Conservation (phyloP, 2,113 vertebrate genomes). For the Archilochus colubris region DNA sequence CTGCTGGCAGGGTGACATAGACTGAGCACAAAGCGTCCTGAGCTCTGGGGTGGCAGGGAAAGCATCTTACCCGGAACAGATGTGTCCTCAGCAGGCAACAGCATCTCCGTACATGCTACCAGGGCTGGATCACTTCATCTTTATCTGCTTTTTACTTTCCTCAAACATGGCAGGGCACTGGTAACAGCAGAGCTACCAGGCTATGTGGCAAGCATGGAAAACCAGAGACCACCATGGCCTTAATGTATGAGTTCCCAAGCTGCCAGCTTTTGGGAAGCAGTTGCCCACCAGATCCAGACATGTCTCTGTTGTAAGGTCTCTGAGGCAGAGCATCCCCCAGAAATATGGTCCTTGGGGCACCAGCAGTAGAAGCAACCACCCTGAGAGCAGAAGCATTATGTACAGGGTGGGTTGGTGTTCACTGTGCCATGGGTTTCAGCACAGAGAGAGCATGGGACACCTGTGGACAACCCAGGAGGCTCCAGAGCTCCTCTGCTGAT, state of each 20-base stretch:
- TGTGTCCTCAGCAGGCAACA: neutral
- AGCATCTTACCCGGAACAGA: neutral
- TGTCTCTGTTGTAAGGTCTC: neutral
- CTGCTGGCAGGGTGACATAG: neutral
- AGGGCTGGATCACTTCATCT: neutral
- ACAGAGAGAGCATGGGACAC: neutral
- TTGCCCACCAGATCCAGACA: neutral
- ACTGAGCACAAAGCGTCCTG: neutral
- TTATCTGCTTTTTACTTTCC: neutral
- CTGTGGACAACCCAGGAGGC: neutral
- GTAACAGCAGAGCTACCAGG: neutral
- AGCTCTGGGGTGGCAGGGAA: neutral
- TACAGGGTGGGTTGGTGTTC: too few species aligned
- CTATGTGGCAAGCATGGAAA: neutral
- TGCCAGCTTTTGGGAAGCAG: neutral
- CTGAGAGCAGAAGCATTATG: neutral
- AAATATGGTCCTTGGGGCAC: neutral
- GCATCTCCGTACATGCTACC: neutral
- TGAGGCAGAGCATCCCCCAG: neutral
- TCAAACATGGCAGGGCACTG: neutral
- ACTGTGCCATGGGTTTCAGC: too few species aligned
- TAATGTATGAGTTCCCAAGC: neutral
- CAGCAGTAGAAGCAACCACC: neutral
- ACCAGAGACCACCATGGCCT: neutral
- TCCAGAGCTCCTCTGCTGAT: neutral